phyloP scores from a whole-genome alignment of 2,797 vertebrate species.

The Linurgus olivaceus region DNA sequence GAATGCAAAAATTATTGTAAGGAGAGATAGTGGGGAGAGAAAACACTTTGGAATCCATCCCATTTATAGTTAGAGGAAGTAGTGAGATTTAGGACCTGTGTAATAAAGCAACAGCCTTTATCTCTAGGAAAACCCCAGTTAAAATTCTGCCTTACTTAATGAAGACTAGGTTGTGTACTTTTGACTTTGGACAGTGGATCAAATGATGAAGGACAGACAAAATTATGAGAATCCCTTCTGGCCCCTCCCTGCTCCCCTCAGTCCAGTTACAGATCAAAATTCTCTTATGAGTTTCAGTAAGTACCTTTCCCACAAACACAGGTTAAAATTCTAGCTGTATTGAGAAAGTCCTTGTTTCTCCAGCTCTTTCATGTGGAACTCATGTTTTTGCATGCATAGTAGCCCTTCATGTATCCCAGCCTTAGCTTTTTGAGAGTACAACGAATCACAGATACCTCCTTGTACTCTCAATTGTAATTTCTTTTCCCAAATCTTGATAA shows the following conservation, averaged over 20 bases:
- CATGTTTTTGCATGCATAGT: background rate
- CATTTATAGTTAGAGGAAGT: background rate
- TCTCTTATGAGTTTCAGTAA: background rate
- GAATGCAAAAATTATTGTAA: background rate
- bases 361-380: background rate
- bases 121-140: background rate
- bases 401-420: background rate
- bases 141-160: background rate
- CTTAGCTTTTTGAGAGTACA: background rate
- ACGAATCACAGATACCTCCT: background rate
- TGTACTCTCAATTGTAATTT: background rate
- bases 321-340: background rate
- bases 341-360: background rate
- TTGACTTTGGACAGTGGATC: background rate
- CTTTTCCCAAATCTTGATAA: background rate
- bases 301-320: background rate
- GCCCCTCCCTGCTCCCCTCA: rapidly evolving
- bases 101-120: background rate
- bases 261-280: background rate
- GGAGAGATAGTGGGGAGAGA: background rate
- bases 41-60: background rate
- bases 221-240: background rate
- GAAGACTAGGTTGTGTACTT: background rate
- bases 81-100: background rate
- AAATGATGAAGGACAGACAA: background rate